Base-by-base conservation (phyloP, 2,797 vertebrate species). In the Spondyliosoma cantharus region DNA sequence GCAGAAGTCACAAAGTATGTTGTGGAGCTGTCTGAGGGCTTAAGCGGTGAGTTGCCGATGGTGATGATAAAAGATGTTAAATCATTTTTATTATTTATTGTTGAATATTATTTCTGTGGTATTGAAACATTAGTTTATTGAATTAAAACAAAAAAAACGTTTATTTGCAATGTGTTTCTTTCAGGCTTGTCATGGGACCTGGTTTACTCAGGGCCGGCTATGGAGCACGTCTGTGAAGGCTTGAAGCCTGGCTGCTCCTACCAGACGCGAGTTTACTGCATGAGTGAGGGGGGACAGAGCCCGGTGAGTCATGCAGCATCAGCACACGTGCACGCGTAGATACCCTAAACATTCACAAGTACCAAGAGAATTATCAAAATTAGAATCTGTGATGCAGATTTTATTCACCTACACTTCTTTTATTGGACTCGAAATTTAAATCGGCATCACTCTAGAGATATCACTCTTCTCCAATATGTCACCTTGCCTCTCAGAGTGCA, bases 271-370 rank as follows among this genome's bases (percentile, higher is more conserved):
- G 95, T 97, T 15, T 97, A 96, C 91, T 99, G 98, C 86, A 22
- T 95, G 85, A 98, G 96, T 85, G 96, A 97, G 81, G 97, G 97
- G 91, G 98, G 98, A 82, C 96, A 98, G 94, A 99, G 98, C 94
- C 94, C 85, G 93, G 98, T 99, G 96, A 93, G 93, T 90, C 89
- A 91, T 82, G 82, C 78, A 65, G 56, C 78, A 64, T 77, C 66
- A 53, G 69, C 37, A 72, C 80, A 71, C 32, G 37, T 53, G 57
- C 60, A 50, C 53, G 53, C 64, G 13, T 24, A 4, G 5, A 13
- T 45, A 29, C 19, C 17, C 3, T 50, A 6, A 56, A 20, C 4
- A 17, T 11, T 15, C 7, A 19, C 9, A 3, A 54, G 56, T 15
- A 9, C 13, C n/a, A 73, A 29, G 14, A 66, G 70, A 24, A 25